Percentiles rank a stretch among this genome's conserved stretches.
These are phyloP conservation scores for Candidula unifasciata DNA, from an alignment of 2,888 invertebrate genomes.

Conservation along the genomic window DNA sequence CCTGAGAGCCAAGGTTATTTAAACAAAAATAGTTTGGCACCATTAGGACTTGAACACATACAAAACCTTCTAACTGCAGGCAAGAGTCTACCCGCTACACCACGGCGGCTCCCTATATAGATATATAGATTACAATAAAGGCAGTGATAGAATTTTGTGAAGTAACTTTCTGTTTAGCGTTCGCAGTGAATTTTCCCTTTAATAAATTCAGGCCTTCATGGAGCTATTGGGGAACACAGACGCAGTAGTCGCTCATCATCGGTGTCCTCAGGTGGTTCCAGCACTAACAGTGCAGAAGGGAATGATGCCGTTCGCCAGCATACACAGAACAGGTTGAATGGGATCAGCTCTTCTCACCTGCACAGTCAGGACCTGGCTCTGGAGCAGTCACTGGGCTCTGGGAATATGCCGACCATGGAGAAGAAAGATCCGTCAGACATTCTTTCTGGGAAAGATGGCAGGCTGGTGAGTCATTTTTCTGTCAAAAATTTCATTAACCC, in stretches of 20 bases:
- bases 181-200: no score
- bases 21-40: no score
- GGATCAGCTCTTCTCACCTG: constrained; percentile 14
- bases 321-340: constrained; percentile 22
- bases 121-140: no score
- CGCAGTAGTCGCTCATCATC: constrained; percentile 46
- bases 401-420: not conserved
- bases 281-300: constrained; percentile 27
- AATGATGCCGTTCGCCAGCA: not conserved
- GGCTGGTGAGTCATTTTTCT: constrained; percentile 8
- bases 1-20: no score
- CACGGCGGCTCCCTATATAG: no score
- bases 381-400: not conserved
- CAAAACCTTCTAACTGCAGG: no score
- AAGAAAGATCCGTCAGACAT: constrained; percentile 16
- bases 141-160: not conserved
- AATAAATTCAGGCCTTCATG: constrained; percentile 35
- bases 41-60: no score
- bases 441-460: constrained; percentile 17
- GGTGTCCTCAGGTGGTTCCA: constrained; percentile 44
- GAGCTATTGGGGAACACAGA: constrained; percentile 45
- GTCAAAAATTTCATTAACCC: no score
- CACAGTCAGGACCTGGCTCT: not conserved
- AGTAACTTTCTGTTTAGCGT: not conserved
- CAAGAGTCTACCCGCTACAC: no score